A percentile compares a stretch with the other conserved stretches of the same genome.
phyloP scores from a whole-genome alignment of 1,140 invertebrate genomes.

The Bombus superbus region DNA sequence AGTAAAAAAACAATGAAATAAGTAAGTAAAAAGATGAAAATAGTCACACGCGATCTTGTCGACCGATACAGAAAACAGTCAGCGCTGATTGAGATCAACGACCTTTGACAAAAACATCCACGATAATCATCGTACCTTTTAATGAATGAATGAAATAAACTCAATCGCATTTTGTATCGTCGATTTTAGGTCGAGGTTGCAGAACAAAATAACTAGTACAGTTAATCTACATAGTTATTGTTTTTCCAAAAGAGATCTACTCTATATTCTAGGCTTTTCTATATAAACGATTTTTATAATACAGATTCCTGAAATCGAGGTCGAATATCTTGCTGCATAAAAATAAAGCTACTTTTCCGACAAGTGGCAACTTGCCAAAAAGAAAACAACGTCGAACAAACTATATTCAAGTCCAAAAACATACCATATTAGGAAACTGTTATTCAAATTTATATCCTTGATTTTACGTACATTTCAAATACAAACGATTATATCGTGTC shows the following conservation, averaged over 20 bases:
- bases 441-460: background rate
- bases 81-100: constrained; percentile 4
- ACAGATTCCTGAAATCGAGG: background rate
- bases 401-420: background rate
- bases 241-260: background rate
- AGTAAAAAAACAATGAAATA: too few species aligned
- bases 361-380: constrained; percentile 19
- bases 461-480: background rate
- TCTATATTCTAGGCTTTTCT: background rate
- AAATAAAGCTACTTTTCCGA: constrained; percentile 21
- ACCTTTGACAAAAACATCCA: constrained; percentile 31
- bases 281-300: background rate
- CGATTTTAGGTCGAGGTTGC: background rate
- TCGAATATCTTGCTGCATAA: constrained; percentile 25
- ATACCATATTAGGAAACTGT: background rate
- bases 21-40: background rate
- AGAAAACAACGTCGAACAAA: background rate
- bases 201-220: background rate
- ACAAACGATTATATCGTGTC: background rate
- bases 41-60: background rate
- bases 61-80: background rate
- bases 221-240: constrained; percentile 11
- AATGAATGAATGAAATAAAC: constrained; percentile 12
- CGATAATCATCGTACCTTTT: background rate
- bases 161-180: background rate